These are phyloP conservation scores for Lathamus discolor DNA, from an alignment of 2,113 vertebrate species.

Conservation along the genomic window DNA sequence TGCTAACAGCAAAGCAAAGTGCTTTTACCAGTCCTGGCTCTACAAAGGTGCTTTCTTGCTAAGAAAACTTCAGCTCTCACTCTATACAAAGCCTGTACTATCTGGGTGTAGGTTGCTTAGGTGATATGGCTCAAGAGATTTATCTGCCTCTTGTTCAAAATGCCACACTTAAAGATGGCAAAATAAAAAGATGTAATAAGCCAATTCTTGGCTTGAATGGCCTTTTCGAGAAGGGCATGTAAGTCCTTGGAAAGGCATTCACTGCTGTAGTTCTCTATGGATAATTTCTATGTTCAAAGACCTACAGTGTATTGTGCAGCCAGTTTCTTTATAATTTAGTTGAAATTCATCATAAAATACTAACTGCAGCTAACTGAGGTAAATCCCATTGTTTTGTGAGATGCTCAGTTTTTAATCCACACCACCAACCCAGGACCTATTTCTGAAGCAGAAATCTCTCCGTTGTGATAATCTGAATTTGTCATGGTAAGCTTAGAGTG, in stretches of 20 bases:
- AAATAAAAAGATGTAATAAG: neutral
- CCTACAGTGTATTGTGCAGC: neutral
- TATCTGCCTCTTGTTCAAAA: neutral
- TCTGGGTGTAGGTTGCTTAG: neutral
- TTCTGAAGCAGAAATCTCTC: neutral
- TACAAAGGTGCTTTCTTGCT: neutral
- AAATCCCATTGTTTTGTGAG: neutral
- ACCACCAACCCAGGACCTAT: neutral
- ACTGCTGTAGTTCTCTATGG: neutral
- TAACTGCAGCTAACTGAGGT: neutral
- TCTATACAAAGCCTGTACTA: neutral
- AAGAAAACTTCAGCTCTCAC: neutral
- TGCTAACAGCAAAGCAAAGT: neutral
- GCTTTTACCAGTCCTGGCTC: neutral
- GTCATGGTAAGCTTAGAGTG: neutral
- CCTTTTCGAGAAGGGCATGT: neutral
- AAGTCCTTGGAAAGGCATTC: neutral
- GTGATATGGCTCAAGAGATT: neutral
- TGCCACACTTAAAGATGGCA: neutral
- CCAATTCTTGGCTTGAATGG: neutral
- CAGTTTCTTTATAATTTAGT: constrained; percentile 6
- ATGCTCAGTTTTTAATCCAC: neutral
- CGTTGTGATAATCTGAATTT: neutral
- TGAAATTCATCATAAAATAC: constrained; percentile 32
- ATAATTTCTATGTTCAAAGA: neutral